A percentile compares a stretch with the other conserved stretches of the same genome.
phyloP scores from a whole-genome alignment of 2,797 vertebrate species.

The Cacajao melanocephalus region DNA sequence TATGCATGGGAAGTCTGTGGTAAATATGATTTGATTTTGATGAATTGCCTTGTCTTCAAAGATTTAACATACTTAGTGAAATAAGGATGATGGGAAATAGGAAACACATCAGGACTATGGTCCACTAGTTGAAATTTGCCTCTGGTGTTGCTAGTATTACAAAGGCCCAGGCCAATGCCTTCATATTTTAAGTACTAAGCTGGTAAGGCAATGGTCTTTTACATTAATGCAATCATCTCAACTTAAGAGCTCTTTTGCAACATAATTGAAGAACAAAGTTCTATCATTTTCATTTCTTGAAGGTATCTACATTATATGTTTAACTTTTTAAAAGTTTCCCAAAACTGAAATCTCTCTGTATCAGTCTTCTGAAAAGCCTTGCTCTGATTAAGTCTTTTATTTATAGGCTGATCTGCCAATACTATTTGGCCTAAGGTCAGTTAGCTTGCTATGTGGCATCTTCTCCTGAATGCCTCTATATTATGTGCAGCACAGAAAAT shows the following conservation, averaged over 20 bases:
- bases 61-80: background rate
- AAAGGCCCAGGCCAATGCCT: background rate
- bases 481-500: background rate
- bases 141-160: background rate
- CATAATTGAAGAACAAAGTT: background rate
- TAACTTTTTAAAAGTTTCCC: background rate
- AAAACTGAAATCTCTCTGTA: background rate
- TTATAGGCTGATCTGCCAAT: conserved; percentile 7
- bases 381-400: conserved; percentile 18
- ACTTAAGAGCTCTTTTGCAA: background rate
- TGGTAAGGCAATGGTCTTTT: background rate
- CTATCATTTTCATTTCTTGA: conserved; percentile 9
- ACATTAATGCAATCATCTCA: background rate
- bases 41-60: background rate
- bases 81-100: background rate
- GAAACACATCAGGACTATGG: background rate
- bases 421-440: background rate
- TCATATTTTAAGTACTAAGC: background rate
- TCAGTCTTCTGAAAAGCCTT: background rate
- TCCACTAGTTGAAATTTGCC: background rate
- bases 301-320: background rate
- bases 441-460: conserved; percentile 3
- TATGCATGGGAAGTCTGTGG: background rate
- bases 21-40: background rate
- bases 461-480: conserved; percentile 20